Conservation (phyloP, 2,888 invertebrate genomes). For the Microctonus hyperodae region DNA sequence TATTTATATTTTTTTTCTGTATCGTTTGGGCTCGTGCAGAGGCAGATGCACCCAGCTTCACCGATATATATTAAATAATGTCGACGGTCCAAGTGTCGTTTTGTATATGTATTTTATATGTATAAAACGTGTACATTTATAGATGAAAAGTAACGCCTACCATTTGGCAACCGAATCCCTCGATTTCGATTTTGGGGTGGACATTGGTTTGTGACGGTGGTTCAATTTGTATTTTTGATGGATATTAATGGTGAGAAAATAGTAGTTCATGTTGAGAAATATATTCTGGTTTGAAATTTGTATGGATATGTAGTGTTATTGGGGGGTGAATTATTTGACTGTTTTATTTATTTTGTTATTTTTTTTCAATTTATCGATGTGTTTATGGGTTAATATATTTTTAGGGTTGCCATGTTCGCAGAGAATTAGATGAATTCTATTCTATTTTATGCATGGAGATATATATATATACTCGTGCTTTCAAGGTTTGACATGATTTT, state of each 20-base stretch:
- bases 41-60: conserved; percentile 32
- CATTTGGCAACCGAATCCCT: conserved; percentile 30
- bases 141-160: conserved; percentile 24
- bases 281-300: not conserved
- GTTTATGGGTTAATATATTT: no score
- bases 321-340: not conserved
- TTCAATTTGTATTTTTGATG: not conserved
- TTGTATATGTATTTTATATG: conserved; percentile 4
- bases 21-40: not conserved
- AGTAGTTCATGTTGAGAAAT: not conserved
- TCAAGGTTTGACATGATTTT: not conserved
- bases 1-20: conserved; percentile 7
- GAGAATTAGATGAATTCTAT: no score
- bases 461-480: not conserved
- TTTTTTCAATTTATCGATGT: not conserved
- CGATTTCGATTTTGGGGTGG: conserved; percentile 20
- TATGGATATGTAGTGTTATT: not conserved
- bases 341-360: not conserved
- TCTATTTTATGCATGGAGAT: no score
- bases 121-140: conserved; percentile 3
- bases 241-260: conserved; percentile 14
- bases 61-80: conserved; percentile 30
- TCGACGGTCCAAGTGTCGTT: not conserved
- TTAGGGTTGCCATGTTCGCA: no score
- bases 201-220: conserved; percentile 14